Percentiles rank a stretch among this genome's conserved stretches.
phyloP scores from a whole-genome alignment of 2,797 vertebrate species.

The Phrynocephalus guinanensis region DNA sequence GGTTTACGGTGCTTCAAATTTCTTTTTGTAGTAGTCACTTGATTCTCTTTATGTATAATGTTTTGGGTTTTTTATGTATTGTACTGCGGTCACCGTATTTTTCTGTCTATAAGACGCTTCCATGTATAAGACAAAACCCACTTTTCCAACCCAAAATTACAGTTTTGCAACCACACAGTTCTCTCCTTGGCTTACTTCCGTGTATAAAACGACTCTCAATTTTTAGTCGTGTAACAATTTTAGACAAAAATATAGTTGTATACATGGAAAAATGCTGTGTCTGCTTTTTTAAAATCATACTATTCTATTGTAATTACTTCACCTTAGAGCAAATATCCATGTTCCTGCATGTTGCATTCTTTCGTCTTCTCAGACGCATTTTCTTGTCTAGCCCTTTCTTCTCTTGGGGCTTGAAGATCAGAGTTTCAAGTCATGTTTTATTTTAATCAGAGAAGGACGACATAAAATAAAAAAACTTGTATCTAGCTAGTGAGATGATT shows the following conservation, averaged over 20 bases:
- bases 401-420: background rate
- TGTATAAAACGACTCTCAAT: too few species aligned
- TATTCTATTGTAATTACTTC: background rate
- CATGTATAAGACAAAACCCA: too few species aligned
- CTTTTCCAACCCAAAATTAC: too few species aligned
- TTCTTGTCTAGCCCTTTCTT: background rate
- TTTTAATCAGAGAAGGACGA: background rate
- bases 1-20: background rate
- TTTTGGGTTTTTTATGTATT: too few species aligned
- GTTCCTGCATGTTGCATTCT: background rate
- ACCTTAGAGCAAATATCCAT: background rate
- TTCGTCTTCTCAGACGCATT: background rate
- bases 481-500: slow-evolving; percentile 4
- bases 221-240: too few species aligned
- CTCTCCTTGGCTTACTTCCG: too few species aligned
- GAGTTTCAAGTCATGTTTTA: background rate
- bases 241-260: too few species aligned
- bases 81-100: too few species aligned
- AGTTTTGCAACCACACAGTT: too few species aligned
- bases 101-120: too few species aligned
- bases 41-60: background rate
- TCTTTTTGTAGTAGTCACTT: background rate
- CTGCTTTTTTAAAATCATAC: background rate
- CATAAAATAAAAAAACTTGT: background rate
- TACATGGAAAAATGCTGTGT: too few species aligned